A percentile compares a stretch with the other conserved stretches of the same genome.
Evolutionary conservation across 2,888 invertebrate genomes (phyloP).

Genomic region (Ophonus ardosiacus): DNA sequence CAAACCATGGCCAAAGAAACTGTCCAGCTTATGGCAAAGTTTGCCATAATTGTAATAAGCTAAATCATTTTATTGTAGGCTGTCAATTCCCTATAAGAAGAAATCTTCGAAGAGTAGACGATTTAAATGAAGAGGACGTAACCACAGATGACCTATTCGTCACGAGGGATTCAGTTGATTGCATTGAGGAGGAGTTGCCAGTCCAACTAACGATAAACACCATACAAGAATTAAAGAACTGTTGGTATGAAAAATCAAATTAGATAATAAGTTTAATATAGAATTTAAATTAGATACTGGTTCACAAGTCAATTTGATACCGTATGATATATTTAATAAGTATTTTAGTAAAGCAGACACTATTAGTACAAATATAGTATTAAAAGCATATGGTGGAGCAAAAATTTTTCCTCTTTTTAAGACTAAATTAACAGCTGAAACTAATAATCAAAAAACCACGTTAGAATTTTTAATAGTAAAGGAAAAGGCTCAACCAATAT

Average conservation of each 20-base stretch:
- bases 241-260: not conserved
- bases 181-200: no score
- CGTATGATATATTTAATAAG: not conserved
- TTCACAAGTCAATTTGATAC: constrained; percentile 5
- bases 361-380: not conserved
- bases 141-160: constrained; percentile 1
- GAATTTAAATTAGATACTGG: constrained; percentile 10
- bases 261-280: not conserved
- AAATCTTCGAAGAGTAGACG: not conserved
- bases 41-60: not conserved
- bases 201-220: no score
- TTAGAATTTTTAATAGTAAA: not conserved
- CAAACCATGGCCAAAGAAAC: constrained; percentile 16
- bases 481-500: not conserved
- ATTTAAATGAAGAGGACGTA: not conserved
- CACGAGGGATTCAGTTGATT: no score
- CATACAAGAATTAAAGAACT: no score
- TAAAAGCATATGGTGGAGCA: not conserved
- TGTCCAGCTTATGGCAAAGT: not conserved
- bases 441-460: not conserved
- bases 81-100: constrained; percentile 28
- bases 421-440: not conserved
- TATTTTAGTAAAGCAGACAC: not conserved
- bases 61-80: constrained; percentile 13
- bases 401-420: not conserved